phyloP scores from a whole-genome alignment of 1,140 invertebrate species.

The Galleria mellonella region DNA sequence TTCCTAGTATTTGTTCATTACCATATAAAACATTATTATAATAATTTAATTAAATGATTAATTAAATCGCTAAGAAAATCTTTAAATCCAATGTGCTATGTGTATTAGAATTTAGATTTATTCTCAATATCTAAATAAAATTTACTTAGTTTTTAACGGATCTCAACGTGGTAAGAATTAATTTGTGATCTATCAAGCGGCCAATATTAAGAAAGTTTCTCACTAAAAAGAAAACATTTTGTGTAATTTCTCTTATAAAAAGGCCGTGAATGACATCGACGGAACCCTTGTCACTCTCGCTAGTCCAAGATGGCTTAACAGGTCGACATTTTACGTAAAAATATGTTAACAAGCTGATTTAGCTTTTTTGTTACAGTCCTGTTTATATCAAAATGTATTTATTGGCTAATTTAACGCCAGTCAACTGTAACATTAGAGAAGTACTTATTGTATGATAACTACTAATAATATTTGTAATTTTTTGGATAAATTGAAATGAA shows the following conservation, averaged over 20 bases:
- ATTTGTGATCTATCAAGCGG: not conserved
- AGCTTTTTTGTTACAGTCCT: not conserved
- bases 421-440: not conserved
- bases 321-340: constrained; percentile 8
- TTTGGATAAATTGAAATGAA: no score
- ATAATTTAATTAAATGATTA: no score
- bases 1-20: no score
- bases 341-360: constrained; percentile 13
- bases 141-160: no score
- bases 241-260: constrained; percentile 17
- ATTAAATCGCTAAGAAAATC: no score
- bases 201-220: constrained; percentile 1
- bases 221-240: constrained; percentile 8
- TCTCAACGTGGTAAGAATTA: no score
- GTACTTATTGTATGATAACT: no score
- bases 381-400: constrained; percentile 1
- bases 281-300: constrained; percentile 16
- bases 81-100: no score
- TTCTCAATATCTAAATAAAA: no score
- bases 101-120: no score
- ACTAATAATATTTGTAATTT: no score
- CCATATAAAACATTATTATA: no score
- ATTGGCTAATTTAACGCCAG: constrained; percentile 1
- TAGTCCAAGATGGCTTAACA: constrained; percentile 9
- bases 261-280: constrained; percentile 14